phyloP scores from a whole-genome alignment of 2,888 invertebrate species.

The Melipona beecheii region DNA sequence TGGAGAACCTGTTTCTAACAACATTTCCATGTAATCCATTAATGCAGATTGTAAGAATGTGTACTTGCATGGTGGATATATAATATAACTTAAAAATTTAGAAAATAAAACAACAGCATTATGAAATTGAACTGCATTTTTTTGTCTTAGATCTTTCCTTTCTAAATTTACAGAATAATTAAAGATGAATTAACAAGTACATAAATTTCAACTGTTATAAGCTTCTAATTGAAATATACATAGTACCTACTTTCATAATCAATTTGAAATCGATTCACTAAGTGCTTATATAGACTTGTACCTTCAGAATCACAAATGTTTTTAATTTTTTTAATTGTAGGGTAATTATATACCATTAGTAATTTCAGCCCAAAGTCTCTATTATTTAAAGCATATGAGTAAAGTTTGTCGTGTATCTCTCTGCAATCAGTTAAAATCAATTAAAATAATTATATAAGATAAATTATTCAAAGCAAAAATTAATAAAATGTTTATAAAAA shows the following conservation, averaged over 20 bases:
- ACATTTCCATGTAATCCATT: constrained; percentile 81
- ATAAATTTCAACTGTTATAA: constrained; percentile 12
- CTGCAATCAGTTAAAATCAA: constrained; percentile 36
- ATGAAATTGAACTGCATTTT: constrained; percentile 74
- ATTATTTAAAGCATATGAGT: constrained; percentile 66
- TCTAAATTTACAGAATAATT: constrained; percentile 61
- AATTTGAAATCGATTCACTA: constrained; percentile 22
- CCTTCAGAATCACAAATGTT: neutral
- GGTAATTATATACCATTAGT: constrained; percentile 3
- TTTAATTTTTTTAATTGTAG: neutral
- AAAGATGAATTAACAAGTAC: neutral
- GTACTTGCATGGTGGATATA: constrained; percentile 27
- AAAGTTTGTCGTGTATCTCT: constrained; percentile 56
- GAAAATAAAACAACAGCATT: constrained; percentile 83
- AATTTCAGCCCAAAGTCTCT: constrained; percentile 68
- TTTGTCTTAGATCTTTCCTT: constrained; percentile 62
- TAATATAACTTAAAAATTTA: constrained; percentile 73
- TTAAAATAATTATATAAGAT: neutral
- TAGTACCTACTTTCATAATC: constrained; percentile 54
- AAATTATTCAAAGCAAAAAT: neutral
- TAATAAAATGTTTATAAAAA: neutral
- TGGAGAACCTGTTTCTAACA: constrained; percentile 76
- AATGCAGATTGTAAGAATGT: constrained; percentile 79
- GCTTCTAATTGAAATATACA: neutral
- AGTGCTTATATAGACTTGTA: neutral